Base-by-base conservation (phyloP, 2,888 invertebrate species). In the Lacanobia wlatinum region DNA sequence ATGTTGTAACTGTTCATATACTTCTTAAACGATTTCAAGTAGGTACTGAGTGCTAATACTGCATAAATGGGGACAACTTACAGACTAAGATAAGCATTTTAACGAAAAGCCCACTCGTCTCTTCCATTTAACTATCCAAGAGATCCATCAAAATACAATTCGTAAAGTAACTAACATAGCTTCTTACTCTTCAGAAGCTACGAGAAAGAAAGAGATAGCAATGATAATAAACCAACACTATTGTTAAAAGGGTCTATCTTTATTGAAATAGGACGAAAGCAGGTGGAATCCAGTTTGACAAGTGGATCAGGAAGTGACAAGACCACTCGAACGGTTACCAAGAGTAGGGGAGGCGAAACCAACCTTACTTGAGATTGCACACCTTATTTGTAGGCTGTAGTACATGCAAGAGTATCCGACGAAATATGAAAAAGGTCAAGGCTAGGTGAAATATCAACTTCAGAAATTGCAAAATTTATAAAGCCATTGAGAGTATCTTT, bases 241-340 rank as follows among this genome's bases (percentile, higher is more conserved):
- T 34, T 46, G 21, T 60, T 78, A 66, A 76, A 71, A 73, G 68
- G 73, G 69, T 16, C 28, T 28, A 34, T 48, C 23, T 53, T 2
- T 69, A 67, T 78, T 73, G 38, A 76, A 64, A 83, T 76, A 73
- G 76, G 74, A 76, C 52, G 60, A 74, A 81, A 69, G 66, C 61
- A 64, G 69, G 34, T 64, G 83, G 85, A 88, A 90, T 88, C 86
- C 83, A 80, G 90, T 86, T 70, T 72, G 84, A 88, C 88, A 72
- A 78, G 87, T 87, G 56, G 40, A 79, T 75, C 69, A 76, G 86
- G 84, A 86, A 85, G 70, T 62, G 34, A 65, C 59, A 40, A 46
- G 67, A 74, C 50, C 40, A 69, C 21, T 59, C 63, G 14, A 60
- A 56, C 68, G 34, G n/a, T 55, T 62, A 43, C 14, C 21, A 73